Percentiles rank a stretch among this genome's conserved stretches.
Conservation (phyloP, 2,113 vertebrate species). For the Myxocyprinus asiaticus region DNA sequence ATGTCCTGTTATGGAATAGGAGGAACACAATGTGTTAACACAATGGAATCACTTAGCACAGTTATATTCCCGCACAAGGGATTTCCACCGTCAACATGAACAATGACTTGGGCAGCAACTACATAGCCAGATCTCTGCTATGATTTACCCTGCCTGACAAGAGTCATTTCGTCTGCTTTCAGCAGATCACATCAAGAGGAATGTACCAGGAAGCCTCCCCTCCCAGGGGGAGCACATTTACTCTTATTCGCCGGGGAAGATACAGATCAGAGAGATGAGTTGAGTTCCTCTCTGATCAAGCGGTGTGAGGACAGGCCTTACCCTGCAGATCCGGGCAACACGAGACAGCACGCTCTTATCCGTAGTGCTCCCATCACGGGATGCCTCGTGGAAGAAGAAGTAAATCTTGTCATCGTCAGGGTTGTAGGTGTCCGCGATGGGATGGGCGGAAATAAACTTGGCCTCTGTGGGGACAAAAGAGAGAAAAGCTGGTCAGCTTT, state of each 20-base stretch:
- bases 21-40: background rate
- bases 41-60: constrained; percentile 14
- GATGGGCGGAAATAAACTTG: constrained; percentile 90
- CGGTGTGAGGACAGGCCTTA: constrained; percentile 63
- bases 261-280: constrained; percentile 44
- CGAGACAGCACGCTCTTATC: constrained; percentile 92
- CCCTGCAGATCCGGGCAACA: constrained; percentile 96
- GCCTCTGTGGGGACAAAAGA: constrained; percentile 78
- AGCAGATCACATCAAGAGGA: constrained; percentile 57
- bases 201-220: constrained; percentile 52
- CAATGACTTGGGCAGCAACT: background rate
- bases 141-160: constrained; percentile 59
- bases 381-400: constrained; percentile 96
- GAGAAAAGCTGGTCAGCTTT: constrained; percentile 18
- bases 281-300: constrained; percentile 29
- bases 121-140: constrained; percentile 12
- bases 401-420: constrained; percentile 98
- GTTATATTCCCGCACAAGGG: background rate
- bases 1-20: background rate
- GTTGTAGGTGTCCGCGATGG: constrained; percentile 93
- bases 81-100: constrained; percentile 34
- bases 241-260: constrained; percentile 27
- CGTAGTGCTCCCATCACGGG: constrained; percentile 83
- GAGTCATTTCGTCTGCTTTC: constrained; percentile 45
- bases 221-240: constrained; percentile 49